Percentiles rank a stretch among this genome's conserved stretches.
Evolutionary conservation across 2,888 invertebrate genomes (phyloP).

Genomic region (Aphodius granarius): DNA sequence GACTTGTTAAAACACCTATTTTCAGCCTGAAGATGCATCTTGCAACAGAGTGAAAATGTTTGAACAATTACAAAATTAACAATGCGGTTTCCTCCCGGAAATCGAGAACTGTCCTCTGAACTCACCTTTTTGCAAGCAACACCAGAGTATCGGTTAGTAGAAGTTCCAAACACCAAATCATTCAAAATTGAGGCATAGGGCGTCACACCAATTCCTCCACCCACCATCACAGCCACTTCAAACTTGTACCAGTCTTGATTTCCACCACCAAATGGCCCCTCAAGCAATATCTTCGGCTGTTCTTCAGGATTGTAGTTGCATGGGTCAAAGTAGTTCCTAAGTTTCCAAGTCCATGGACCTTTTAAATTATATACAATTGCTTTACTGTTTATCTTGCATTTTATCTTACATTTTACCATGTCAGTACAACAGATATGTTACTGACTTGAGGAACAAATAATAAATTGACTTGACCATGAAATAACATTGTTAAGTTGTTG

Average conservation of each 20-base stretch:
- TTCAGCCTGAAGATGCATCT: no score
- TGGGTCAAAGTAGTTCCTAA: constrained; percentile 92
- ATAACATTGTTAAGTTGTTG: no score
- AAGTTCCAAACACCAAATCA: constrained; percentile 94
- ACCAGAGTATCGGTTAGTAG: constrained; percentile 94
- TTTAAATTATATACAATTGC: constrained; percentile 15
- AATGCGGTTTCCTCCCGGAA: no score
- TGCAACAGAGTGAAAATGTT: no score
- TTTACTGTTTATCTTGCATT: no score
- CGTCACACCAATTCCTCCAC: constrained; percentile 96
- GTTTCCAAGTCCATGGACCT: constrained; percentile 96
- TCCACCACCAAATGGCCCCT: constrained; percentile 96
- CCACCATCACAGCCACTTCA: constrained; percentile 97
- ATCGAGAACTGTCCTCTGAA: no score
- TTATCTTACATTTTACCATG: no score
- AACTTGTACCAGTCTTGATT: constrained; percentile 99
- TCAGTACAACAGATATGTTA: no score
- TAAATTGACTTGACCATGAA: no score
- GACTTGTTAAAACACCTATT: not conserved
- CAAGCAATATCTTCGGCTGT: constrained; percentile 85
- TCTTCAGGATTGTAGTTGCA: constrained; percentile 86
- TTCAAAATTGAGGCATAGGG: constrained; percentile 97
- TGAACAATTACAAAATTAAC: not conserved
- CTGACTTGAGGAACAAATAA: no score
- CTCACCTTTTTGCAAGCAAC: constrained; percentile 92